These are phyloP conservation scores for Ameiurus melas DNA, from an alignment of 2,113 vertebrate species.

Conservation along the genomic window DNA sequence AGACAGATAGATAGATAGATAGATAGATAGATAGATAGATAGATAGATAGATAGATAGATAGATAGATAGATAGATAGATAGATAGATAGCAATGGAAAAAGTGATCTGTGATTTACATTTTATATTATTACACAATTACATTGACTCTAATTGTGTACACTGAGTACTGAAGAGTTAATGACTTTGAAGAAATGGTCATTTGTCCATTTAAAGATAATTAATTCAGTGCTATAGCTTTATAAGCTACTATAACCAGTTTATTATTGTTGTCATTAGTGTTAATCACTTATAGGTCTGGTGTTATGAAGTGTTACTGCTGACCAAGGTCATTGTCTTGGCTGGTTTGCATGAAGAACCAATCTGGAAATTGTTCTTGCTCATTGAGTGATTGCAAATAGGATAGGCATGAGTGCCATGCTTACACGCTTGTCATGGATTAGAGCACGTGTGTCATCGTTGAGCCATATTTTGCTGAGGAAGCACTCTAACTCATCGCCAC, in stretches of 20 bases:
- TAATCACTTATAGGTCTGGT: background rate
- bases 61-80: too few species aligned
- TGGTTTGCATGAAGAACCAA: background rate
- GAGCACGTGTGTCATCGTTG: slow-evolving; percentile 21
- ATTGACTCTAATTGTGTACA: background rate
- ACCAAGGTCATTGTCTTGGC: slow-evolving; percentile 12
- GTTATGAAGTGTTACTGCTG: background rate
- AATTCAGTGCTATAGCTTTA: too few species aligned
- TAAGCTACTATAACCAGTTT: background rate
- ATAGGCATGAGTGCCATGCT: background rate
- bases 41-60: too few species aligned
- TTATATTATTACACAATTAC: background rate
- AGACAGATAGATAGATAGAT: too few species aligned
- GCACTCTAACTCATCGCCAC: slow-evolving; percentile 52
- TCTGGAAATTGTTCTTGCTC: slow-evolving; percentile 1
- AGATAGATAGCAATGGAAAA: too few species aligned
- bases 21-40: too few species aligned
- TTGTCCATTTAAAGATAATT: background rate
- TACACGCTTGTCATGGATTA: background rate
- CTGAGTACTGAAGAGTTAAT: background rate
- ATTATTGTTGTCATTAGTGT: background rate
- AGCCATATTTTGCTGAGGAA: slow-evolving; percentile 44
- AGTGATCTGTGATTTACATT: too few species aligned
- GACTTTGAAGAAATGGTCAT: background rate
- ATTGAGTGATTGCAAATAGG: background rate